Evolutionary conservation across 2,113 vertebrate genomes (phyloP).

Genomic region (Ophthalmotilapia sp.): DNA sequence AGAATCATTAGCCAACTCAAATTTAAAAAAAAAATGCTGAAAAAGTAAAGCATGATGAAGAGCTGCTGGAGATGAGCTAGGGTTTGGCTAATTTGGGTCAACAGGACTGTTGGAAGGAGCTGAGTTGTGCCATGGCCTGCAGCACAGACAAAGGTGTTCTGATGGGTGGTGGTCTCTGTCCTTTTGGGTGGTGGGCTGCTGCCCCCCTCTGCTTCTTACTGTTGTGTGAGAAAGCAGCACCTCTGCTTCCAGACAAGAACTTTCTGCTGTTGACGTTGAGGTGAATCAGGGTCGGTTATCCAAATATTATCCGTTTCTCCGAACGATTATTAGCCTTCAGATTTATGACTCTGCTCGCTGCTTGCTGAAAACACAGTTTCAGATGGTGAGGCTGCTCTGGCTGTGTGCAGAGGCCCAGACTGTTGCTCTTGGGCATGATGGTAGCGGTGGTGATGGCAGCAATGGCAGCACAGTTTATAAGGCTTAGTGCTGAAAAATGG

Average conservation of each 20-base stretch:
- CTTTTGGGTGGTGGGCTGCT: not conserved
- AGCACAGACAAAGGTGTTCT: not conserved
- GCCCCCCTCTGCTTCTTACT: not conserved
- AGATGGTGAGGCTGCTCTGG: not conserved
- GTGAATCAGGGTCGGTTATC: conserved; percentile 37
- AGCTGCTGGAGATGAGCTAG: not conserved
- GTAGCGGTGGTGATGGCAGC: not conserved
- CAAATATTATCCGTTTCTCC: conserved; percentile 50
- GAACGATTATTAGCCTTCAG: conserved; percentile 28
- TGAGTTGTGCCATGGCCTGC: not conserved
- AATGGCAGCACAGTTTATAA: conserved; percentile 30
- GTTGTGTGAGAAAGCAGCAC: conserved; percentile 46
- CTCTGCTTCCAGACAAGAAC: not conserved
- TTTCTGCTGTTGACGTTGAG: not conserved
- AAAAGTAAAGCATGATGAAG: not conserved
- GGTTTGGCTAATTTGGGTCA: not conserved
- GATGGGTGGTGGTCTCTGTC: not conserved
- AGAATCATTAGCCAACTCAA: not conserved
- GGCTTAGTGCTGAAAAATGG: conserved; percentile 24
- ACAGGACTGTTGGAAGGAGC: not conserved
- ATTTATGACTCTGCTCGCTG: conserved; percentile 30
- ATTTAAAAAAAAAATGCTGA: accelerated
- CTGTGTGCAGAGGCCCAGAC: conserved; percentile 8
- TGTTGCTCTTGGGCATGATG: conserved; percentile 48
- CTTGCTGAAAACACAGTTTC: not conserved